Evolutionary conservation across 1,140 invertebrate species (phyloP).

Genomic region (Heliconius nattereri): DNA sequence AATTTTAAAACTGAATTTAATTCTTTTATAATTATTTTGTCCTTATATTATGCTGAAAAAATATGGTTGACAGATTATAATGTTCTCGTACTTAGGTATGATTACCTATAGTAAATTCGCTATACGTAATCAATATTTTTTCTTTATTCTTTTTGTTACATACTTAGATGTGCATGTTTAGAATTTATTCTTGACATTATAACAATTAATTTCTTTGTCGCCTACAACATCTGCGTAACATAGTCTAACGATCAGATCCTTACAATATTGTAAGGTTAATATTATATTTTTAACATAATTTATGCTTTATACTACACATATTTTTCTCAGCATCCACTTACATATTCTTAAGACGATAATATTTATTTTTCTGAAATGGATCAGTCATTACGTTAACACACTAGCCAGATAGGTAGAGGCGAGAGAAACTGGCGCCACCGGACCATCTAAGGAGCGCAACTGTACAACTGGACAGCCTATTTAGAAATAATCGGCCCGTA

Average conservation of each 20-base stretch:
- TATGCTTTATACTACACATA: too few relatives aligned
- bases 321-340: not conserved
- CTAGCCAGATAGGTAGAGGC: constrained; percentile 25
- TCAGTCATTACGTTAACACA: constrained; percentile 28
- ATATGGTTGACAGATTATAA: not conserved
- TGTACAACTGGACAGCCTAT: constrained; percentile 70
- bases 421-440: constrained; percentile 63
- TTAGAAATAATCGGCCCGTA: constrained; percentile 59
- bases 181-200: too few relatives aligned
- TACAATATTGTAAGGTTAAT: too few relatives aligned
- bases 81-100: not conserved
- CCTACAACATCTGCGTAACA: too few relatives aligned
- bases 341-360: not conserved
- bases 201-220: too few relatives aligned
- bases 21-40: not conserved
- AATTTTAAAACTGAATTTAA: not conserved
- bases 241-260: too few relatives aligned
- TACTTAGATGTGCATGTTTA: too few relatives aligned
- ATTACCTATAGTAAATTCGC: not conserved
- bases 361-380: constrained; percentile 28
- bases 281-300: too few relatives aligned
- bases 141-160: not conserved
- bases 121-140: not conserved
- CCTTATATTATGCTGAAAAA: not conserved
- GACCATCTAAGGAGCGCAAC: constrained; percentile 72